Evolutionary conservation across 37 sponge, comb jelly and placozoan species (phyloP).

Genomic region (Dysidea cf. avara): DNA sequence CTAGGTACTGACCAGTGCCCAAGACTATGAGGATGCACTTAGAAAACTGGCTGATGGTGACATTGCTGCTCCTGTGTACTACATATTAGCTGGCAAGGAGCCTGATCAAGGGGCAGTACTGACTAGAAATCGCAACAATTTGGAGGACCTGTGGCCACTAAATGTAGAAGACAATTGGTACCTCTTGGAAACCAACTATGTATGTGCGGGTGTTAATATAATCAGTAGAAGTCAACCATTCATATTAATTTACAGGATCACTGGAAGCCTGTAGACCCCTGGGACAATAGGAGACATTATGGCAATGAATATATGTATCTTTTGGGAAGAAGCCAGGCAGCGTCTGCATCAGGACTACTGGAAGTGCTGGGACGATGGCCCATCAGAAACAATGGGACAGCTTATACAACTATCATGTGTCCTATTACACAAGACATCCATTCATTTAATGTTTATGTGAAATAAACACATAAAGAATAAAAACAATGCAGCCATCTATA

Average conservation of each 20-base stretch:
- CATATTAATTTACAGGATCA: slow-evolving; percentile 43
- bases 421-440: slow-evolving; percentile 16
- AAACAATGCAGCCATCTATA: too few relatives aligned
- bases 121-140: slow-evolving; percentile 45
- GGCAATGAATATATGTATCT: slow-evolving; percentile 47
- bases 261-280: slow-evolving; percentile 31
- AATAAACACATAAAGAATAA: background rate
- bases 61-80: slow-evolving; percentile 68
- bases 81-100: slow-evolving; percentile 51
- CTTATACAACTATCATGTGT: slow-evolving; percentile 54
- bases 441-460: slow-evolving; percentile 41
- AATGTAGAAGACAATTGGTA: slow-evolving; percentile 48
- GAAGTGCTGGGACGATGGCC: slow-evolving; percentile 43
- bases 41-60: slow-evolving; percentile 14
- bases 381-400: slow-evolving; percentile 44
- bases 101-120: slow-evolving; percentile 52
- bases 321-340: slow-evolving; percentile 40
- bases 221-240: background rate
- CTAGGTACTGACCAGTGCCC: slow-evolving; percentile 30
- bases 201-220: slow-evolving; percentile 1
- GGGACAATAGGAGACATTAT: slow-evolving; percentile 66
- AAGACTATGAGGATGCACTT: slow-evolving; percentile 35
- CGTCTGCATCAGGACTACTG: slow-evolving; percentile 28
- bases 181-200: slow-evolving; percentile 74
- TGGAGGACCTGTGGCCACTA: slow-evolving; percentile 25